phyloP scores from a whole-genome alignment of 2,797 vertebrate species.

The Spinus olivaceus region DNA sequence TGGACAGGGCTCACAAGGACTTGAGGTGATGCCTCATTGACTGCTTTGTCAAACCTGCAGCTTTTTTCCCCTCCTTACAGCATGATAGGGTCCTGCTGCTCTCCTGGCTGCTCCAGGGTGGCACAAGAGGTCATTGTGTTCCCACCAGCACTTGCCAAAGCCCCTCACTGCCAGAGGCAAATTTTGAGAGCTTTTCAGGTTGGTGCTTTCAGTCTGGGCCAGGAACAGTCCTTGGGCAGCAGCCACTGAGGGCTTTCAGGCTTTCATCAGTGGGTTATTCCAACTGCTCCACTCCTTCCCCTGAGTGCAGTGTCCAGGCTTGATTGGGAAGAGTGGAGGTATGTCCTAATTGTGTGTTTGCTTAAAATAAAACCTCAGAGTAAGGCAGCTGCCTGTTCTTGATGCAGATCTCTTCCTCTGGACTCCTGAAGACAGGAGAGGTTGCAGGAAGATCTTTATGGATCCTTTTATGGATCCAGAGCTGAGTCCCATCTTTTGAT shows the following conservation, averaged over 20 bases:
- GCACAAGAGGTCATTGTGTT: slow-evolving; percentile 9
- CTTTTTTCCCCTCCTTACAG: background rate
- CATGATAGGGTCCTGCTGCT: background rate
- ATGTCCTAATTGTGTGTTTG: background rate
- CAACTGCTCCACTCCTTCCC: background rate
- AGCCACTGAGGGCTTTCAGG: background rate
- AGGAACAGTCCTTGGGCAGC: background rate
- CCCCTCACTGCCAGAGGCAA: background rate
- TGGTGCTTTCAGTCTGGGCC: background rate
- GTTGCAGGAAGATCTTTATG: background rate
- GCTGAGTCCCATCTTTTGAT: background rate
- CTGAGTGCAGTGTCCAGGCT: background rate
- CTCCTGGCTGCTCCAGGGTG: background rate
- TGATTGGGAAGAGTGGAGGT: background rate
- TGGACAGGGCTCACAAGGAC: background rate
- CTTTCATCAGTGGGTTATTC: background rate
- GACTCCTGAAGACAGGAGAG: background rate
- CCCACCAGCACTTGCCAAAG: slow-evolving; percentile 22
- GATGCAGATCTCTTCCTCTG: background rate
- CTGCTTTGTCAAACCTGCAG: background rate
- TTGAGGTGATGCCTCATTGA: background rate
- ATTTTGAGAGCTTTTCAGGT: background rate
- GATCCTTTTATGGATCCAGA: background rate
- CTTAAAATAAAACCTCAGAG: background rate
- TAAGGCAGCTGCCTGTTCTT: background rate